Conservation (phyloP, 2,888 invertebrate species). For the Iselma pallidipennis region DNA sequence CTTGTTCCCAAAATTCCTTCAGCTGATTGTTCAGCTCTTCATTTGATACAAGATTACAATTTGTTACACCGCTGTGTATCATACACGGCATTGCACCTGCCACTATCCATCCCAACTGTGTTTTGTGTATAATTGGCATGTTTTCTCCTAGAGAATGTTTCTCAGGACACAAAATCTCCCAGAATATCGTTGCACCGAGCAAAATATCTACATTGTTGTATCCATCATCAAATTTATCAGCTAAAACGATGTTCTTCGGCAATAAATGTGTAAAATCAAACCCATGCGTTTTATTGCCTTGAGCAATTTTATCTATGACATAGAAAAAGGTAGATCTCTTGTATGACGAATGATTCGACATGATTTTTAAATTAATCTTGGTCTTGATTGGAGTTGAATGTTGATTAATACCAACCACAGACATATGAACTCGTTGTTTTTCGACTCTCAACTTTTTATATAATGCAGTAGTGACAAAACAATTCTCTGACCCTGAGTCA, state of each 20-base stretch:
- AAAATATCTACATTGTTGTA: constrained; percentile 3
- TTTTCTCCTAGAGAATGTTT: too few species aligned
- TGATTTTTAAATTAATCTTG: background rate
- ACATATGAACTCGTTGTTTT: background rate
- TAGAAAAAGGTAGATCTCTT: background rate
- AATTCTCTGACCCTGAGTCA: background rate
- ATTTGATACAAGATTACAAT: too few species aligned
- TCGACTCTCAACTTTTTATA: background rate
- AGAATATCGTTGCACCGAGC: constrained; percentile 9
- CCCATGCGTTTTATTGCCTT: background rate
- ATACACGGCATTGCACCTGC: too few species aligned
- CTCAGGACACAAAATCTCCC: background rate
- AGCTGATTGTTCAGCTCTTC: too few species aligned
- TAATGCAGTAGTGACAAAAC: background rate
- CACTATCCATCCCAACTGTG: too few species aligned
- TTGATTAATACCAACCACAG: background rate
- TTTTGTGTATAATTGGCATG: too few species aligned
- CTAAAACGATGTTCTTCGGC: constrained; percentile 2
- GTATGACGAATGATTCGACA: background rate
- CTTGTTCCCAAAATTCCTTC: too few species aligned
- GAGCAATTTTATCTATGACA: background rate
- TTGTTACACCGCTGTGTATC: too few species aligned
- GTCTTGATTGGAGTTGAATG: background rate
- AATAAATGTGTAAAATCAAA: background rate
- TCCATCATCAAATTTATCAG: constrained; percentile 8